phyloP scores from a whole-genome alignment of 2,113 vertebrate genomes.

The Odontophorus gujanensis region DNA sequence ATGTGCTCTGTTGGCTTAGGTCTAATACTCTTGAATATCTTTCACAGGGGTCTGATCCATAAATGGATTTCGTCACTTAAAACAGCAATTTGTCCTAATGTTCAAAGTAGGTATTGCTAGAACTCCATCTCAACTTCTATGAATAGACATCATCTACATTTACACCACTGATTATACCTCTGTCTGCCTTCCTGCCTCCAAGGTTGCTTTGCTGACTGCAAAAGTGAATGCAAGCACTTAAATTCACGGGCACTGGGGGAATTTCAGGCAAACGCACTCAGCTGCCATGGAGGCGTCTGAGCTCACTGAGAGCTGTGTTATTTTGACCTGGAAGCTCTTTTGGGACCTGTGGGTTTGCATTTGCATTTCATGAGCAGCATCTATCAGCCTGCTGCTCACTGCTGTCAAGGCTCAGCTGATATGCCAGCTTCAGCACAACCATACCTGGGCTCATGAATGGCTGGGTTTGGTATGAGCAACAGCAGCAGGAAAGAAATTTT shows the following conservation, averaged over 20 bases:
- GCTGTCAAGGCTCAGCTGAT: accelerated
- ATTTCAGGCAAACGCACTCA: background rate
- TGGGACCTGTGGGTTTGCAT: background rate
- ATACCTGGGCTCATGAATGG: background rate
- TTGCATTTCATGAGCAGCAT: background rate
- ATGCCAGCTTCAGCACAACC: accelerated
- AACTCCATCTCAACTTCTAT: background rate
- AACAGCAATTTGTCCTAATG: background rate
- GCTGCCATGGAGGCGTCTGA: background rate
- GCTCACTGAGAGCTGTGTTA: background rate
- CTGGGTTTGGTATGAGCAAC: accelerated
- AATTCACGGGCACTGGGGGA: background rate
- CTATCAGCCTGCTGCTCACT: background rate
- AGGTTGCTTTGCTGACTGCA: background rate
- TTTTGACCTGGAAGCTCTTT: background rate
- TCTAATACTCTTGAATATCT: background rate
- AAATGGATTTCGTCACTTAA: background rate
- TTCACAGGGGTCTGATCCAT: background rate
- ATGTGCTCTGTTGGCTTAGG: background rate
- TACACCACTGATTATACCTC: background rate
- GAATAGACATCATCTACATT: background rate
- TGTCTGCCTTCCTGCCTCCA: background rate
- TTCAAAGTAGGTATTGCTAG: background rate
- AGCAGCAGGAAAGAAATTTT: background rate
- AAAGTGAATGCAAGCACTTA: background rate